A percentile compares a stretch with the other conserved stretches of the same genome.
Conservation (phyloP, 2,888 invertebrate genomes). For the Eupithecia pulchellata region DNA sequence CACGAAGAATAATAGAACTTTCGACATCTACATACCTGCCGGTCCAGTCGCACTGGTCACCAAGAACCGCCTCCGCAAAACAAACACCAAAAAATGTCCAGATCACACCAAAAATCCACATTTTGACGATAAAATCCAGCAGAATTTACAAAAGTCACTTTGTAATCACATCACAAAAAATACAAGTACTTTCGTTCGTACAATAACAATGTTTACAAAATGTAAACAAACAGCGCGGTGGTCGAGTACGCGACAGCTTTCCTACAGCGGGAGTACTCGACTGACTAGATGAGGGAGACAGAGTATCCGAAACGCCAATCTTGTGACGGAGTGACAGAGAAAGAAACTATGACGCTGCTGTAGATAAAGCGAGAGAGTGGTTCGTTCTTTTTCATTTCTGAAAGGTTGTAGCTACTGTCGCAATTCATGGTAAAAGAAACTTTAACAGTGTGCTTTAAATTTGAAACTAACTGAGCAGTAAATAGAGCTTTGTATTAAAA, state of each 20-base stretch:
- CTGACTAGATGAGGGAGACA: slow-evolving; percentile 58
- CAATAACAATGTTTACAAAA: slow-evolving; percentile 47
- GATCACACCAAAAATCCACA: slow-evolving; percentile 66
- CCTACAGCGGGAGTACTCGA: slow-evolving; percentile 55
- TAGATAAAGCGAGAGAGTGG: slow-evolving; percentile 40
- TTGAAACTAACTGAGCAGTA: neutral
- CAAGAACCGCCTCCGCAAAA: slow-evolving; percentile 85
- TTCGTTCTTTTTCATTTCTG: slow-evolving; percentile 47
- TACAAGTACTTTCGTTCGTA: slow-evolving; percentile 32
- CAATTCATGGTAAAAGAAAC: neutral
- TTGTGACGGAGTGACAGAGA: slow-evolving; percentile 59
- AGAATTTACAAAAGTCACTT: slow-evolving; percentile 40
- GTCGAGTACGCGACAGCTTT: slow-evolving; percentile 47
- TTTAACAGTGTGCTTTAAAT: slow-evolving; percentile 14
- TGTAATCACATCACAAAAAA: slow-evolving; percentile 60
- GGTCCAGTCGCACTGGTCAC: slow-evolving; percentile 89
- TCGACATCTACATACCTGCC: slow-evolving; percentile 85
- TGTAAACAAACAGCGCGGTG: slow-evolving; percentile 62
- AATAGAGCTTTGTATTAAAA: slow-evolving; percentile 39
- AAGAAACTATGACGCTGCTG: slow-evolving; percentile 53
- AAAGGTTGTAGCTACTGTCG: slow-evolving; percentile 1
- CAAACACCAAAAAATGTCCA: slow-evolving; percentile 77
- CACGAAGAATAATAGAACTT: slow-evolving; percentile 53
- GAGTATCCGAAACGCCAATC: slow-evolving; percentile 33
- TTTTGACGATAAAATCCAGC: slow-evolving; percentile 55